Base-by-base conservation (phyloP, 1,140 invertebrate genomes). In the Mizuhopecten yessoensis region DNA sequence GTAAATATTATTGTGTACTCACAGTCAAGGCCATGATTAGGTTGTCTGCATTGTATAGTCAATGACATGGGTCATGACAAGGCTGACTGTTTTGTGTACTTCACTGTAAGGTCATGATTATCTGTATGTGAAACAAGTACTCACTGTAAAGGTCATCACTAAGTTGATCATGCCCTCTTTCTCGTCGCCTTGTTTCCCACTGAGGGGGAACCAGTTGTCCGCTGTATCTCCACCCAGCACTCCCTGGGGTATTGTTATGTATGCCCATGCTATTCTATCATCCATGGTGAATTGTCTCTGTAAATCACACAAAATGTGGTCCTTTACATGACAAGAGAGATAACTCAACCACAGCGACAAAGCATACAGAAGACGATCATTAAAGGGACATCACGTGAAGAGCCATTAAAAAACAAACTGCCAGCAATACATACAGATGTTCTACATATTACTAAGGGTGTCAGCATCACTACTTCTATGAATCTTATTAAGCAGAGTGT, bases 151-250 rank as follows among this genome's bases (percentile, higher is more conserved):
- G 34, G 97, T 96, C 88, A 98, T 95, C 33, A 97, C 96, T 11
- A 98, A 93, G 92, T 97, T 97, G 90, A 98, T 97, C 86, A 98
- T 97, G 45, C 99, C 99, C 97, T 99, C 99, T 95, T 98, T 97
- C 89, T 98, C 98, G 91, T 99, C 98, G 15, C 99, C 99, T 96
- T 99, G 98, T 96, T 98, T 98, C 34, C 99, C 99, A 97, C 97
- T 98, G 87, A 99, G 97, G 33, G 98, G 97, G 96, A 98, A 99
- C 99, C 99, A 99, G 95, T 99, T 98, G 97, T 99, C 99, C 92
- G 98, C 97, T 0, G 98, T 99, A 96, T 99, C 98, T 1, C 98
- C 98, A 96, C 97, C 97, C 88, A 99, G 97, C 20, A 99, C 98
- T 92, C 97, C 97, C 90, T 97, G 97, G 3, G 99, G 98, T 95